Conservation (phyloP, 2,888 invertebrate species). For the Imbricaverruca yamaguchii region DNA sequence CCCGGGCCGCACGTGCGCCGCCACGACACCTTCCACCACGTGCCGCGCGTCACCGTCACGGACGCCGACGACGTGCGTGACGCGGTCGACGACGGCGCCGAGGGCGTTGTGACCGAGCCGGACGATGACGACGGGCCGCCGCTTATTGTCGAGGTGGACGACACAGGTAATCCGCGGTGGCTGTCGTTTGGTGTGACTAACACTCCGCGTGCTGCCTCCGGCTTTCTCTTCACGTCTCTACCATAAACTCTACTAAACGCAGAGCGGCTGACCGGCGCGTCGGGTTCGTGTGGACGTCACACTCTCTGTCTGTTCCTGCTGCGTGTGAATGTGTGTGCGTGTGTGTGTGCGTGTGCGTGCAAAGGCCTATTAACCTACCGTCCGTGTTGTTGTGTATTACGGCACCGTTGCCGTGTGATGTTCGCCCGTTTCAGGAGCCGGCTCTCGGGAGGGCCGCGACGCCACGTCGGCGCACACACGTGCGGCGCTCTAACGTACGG, state of each 20-base stretch:
- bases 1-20: background rate
- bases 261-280: too few relatives aligned
- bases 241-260: too few relatives aligned
- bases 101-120: background rate
- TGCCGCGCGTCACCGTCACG: background rate
- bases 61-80: slow-evolving; percentile 7
- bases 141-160: background rate
- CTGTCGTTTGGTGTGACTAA: background rate
- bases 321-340: background rate
- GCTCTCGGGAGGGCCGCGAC: too few relatives aligned
- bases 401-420: background rate
- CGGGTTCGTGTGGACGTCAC: too few relatives aligned
- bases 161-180: background rate
- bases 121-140: background rate
- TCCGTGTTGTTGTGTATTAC: background rate
- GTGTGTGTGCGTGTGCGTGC: background rate
- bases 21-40: slow-evolving; percentile 4
- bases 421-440: background rate
- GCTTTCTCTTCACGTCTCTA: background rate
- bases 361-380: too few relatives aligned
- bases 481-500: background rate
- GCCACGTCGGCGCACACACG: background rate
- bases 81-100: background rate
- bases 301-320: too few relatives aligned
- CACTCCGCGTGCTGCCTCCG: background rate